phyloP scores from a whole-genome alignment of 1,140 invertebrate genomes.

The Eriosoma lanigerum region DNA sequence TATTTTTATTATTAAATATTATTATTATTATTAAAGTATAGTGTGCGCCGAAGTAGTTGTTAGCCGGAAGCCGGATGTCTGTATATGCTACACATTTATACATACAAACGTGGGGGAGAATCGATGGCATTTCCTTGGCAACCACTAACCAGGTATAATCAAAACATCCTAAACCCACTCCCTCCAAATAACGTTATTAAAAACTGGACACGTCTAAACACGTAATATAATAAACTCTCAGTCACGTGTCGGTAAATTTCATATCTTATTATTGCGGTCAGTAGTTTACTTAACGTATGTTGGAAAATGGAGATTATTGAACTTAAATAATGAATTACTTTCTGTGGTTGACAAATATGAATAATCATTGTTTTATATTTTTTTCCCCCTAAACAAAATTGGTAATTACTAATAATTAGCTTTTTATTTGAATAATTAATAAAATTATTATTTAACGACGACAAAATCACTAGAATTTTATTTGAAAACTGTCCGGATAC shows the following conservation, averaged over 20 bases:
- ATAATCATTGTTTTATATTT: too few species aligned
- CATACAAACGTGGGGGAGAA: conserved; percentile 26
- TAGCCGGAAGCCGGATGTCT: conserved; percentile 41
- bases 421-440: too few species aligned
- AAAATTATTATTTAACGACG: too few species aligned
- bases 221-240: background rate
- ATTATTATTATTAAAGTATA: background rate
- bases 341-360: too few species aligned
- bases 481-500: too few species aligned
- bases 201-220: conserved; percentile 34
- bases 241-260: conserved; percentile 16
- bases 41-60: background rate
- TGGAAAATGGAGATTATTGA: background rate
- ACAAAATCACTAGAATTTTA: too few species aligned
- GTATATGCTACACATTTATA: background rate
- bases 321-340: background rate
- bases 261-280: conserved; percentile 41
- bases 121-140: conserved; percentile 49
- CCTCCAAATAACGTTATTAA: conserved; percentile 13
- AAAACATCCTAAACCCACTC: conserved; percentile 36
- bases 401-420: too few species aligned
- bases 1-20: too few species aligned
- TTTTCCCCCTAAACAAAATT: too few species aligned
- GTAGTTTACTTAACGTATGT: background rate
- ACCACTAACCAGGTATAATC: conserved; percentile 36